phyloP scores from a whole-genome alignment of 2,888 invertebrate species.

The Ischnura elegans region DNA sequence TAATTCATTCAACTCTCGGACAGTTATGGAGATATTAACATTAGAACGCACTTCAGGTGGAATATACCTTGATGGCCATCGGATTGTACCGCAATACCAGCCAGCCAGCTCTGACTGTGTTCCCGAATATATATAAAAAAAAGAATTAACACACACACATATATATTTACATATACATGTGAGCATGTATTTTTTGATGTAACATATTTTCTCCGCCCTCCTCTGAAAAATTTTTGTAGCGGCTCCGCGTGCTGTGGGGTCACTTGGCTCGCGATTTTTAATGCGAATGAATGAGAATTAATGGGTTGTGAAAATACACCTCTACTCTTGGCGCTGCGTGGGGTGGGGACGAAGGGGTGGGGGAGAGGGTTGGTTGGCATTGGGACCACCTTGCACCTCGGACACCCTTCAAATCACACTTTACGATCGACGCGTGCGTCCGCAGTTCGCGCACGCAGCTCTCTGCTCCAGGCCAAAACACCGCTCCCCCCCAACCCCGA shows the following conservation, averaged over 20 bases:
- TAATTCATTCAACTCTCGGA: constrained; percentile 49
- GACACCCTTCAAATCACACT: constrained; percentile 60
- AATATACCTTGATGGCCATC: constrained; percentile 55
- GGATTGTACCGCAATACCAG: constrained; percentile 41
- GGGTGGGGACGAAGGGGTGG: neutral
- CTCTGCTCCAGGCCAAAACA: neutral
- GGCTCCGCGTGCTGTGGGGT: neutral
- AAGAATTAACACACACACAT: too few relatives aligned
- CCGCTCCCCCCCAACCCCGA: neutral
- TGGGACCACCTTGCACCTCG: constrained; percentile 33
- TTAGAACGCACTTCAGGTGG: constrained; percentile 63
- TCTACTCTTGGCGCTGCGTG: neutral
- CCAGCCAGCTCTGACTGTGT: too few relatives aligned
- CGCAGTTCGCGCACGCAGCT: neutral
- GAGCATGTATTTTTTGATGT: constrained; percentile 23
- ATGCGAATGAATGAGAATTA: constrained; percentile 64
- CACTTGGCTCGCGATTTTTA: constrained; percentile 40
- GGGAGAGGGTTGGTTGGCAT: neutral
- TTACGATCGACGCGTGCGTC: constrained; percentile 50
- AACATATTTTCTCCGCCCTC: constrained; percentile 43
- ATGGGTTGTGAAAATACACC: constrained; percentile 56
- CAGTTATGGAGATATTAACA: constrained; percentile 59
- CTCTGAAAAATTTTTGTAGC: constrained; percentile 50
- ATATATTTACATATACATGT: too few relatives aligned
- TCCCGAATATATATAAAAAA: neutral